phyloP scores from a whole-genome alignment of 2,888 invertebrate species.

The Phalera bucephala region DNA sequence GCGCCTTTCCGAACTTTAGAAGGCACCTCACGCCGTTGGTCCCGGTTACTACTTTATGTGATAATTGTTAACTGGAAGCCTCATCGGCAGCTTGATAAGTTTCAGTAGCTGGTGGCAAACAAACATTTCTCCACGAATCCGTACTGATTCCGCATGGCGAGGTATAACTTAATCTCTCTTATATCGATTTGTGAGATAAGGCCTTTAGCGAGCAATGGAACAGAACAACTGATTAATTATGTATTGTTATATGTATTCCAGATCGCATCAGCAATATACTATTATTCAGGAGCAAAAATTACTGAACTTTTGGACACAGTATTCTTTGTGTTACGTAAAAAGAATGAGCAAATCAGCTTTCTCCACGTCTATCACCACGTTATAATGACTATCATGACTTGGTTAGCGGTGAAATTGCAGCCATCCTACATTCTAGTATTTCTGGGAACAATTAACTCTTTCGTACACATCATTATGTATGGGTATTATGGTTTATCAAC shows the following conservation, averaged over 20 bases:
- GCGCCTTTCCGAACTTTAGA: too few relatives aligned
- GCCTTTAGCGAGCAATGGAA: too few relatives aligned
- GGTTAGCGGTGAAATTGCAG: constrained; percentile 72
- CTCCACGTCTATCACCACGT: constrained; percentile 93
- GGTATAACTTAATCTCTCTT: too few relatives aligned
- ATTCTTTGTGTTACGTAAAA: constrained; percentile 92
- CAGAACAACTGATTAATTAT: too few relatives aligned
- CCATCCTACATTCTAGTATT: constrained; percentile 14
- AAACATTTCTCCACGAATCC: too few relatives aligned
- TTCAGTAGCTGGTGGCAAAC: too few relatives aligned
- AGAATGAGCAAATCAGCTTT: constrained; percentile 88
- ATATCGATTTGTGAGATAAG: too few relatives aligned
- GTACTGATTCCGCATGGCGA: too few relatives aligned
- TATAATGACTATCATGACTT: constrained; percentile 78
- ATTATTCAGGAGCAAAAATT: constrained; percentile 83
- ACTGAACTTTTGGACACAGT: constrained; percentile 88
- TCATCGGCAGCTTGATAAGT: too few relatives aligned
- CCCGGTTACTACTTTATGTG: too few relatives aligned
- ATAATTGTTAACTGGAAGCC: too few relatives aligned
- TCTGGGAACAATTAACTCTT: constrained; percentile 20
- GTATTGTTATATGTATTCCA: constrained; percentile 20
- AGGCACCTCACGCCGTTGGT: too few relatives aligned
- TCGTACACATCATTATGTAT: constrained; percentile 89
- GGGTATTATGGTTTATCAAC: constrained; percentile 88
- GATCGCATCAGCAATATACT: constrained; percentile 66